Evolutionary conservation across 2,888 invertebrate species (phyloP), one percentile per base, ranked within the genome.

Genomic region (Drepana falcataria): DNA sequence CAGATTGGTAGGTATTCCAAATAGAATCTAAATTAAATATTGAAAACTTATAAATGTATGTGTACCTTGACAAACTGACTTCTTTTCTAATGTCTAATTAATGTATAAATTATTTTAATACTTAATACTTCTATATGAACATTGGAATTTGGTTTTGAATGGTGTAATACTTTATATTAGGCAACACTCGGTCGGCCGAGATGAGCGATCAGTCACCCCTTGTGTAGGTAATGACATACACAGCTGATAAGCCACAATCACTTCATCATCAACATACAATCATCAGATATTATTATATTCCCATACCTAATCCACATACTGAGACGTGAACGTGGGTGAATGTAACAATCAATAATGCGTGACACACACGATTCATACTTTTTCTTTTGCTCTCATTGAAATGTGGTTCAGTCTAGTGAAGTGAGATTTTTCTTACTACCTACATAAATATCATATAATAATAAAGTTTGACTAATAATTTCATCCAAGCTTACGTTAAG

Each of bases 331-430:
- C 69, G 71, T 75, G 65, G 69, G 75, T 72, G 78, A 74, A 70
- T 64, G 67, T 69, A 71, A 71, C 73, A 74, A 77, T 73, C 75
- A 72, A 76, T 77, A 74, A 71, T 66, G 63, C 68, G 65, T 70
- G 63, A 66, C 64, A 63, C 57, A 66, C 63, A 66, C 63, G 59
- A 61, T 60, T 64, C 60, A 56, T 64, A 71, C 76, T 76, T 79
- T 78, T 79, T 77, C 75, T 79, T 78, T 79, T 79, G 76, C 67
- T 75, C 72, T 68, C 71, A 66, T 68, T 71, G 53, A 60, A 60
- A 65, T 61, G 57, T 63, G 59, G 59, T 61, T 54, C 57, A 58
- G 52, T 47, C 34, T 49, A 33, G 54, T 35, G 49, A 9, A 47
- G 35, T 35, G 40, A 40, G 49, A 48, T 53, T 35, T 40, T 51